Conservation (phyloP, 2,113 vertebrate genomes). For the Mormyrus iriodes region DNA sequence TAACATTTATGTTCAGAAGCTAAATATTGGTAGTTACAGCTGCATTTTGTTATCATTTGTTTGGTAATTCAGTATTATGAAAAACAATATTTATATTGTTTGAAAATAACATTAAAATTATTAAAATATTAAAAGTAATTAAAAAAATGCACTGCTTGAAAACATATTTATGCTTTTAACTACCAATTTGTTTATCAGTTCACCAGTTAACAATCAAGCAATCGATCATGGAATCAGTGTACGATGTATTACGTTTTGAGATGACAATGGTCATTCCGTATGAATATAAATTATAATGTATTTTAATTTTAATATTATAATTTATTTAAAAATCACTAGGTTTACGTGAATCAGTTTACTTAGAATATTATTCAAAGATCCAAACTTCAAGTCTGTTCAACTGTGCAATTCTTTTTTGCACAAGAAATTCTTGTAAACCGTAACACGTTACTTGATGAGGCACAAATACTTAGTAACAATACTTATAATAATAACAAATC, state of each 20-base stretch:
- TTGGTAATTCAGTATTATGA: not conserved
- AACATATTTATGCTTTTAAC: not conserved
- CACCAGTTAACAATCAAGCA: not conserved
- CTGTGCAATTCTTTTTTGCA: not conserved
- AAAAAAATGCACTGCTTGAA: too few relatives aligned
- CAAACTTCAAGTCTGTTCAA: not conserved
- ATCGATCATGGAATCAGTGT: not conserved
- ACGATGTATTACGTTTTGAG: not conserved
- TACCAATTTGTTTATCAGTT: not conserved
- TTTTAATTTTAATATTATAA: not conserved
- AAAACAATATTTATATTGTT: not conserved
- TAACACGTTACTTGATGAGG: not conserved
- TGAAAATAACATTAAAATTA: too few relatives aligned
- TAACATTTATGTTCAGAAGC: not conserved
- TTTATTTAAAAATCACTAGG: not conserved
- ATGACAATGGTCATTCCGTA: not conserved
- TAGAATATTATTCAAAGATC: not conserved
- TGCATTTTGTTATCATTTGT: not conserved
- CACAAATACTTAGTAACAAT: not conserved
- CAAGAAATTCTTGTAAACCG: too few relatives aligned
- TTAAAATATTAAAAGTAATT: too few relatives aligned
- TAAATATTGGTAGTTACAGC: not conserved
- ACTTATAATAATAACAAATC: too few relatives aligned
- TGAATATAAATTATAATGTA: not conserved
- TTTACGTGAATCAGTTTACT: not conserved